These are phyloP conservation scores for Disparrhopalites patrizii DNA, from an alignment of 2,888 invertebrate genomes.

Conservation along the genomic window DNA sequence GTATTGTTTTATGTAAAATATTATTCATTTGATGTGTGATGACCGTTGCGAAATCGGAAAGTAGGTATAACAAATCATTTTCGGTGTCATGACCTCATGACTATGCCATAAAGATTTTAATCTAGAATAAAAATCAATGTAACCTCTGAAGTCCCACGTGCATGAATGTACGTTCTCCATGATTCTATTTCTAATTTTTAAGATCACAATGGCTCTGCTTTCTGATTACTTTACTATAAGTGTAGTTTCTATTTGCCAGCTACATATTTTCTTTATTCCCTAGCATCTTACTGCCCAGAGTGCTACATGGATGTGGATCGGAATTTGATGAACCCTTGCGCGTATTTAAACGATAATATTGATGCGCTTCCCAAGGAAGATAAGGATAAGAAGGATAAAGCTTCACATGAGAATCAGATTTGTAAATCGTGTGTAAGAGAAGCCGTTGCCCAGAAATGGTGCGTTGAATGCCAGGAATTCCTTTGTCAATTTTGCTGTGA, in stretches of 20 bases:
- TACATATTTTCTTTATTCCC: no score
- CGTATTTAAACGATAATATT: conserved; percentile 19
- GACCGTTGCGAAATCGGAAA: no score
- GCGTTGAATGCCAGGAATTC: conserved; percentile 27
- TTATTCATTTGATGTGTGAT: neutral
- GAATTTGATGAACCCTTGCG: conserved; percentile 4
- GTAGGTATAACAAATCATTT: no score
- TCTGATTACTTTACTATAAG: no score
- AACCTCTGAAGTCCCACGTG: no score
- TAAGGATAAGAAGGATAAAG: conserved; percentile 1
- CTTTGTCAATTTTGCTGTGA: conserved; percentile 29
- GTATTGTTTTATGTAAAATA: neutral
- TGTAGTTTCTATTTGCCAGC: no score
- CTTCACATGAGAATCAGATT: conserved; percentile 13
- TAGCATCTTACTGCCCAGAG: conserved; percentile 10
- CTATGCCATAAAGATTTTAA: no score
- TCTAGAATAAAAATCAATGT: no score
- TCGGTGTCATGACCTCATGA: no score
- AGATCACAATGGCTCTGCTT: no score
- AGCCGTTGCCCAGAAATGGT: conserved; percentile 23
- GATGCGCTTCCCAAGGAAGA: conserved; percentile 2
- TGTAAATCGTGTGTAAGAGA: conserved; percentile 30
- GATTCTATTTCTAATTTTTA: no score
- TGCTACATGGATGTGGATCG: conserved; percentile 10
- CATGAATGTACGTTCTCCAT: no score